These are phyloP conservation scores for Drosophila helvetica DNA, from an alignment of 2,888 invertebrate genomes.

Conservation along the genomic window DNA sequence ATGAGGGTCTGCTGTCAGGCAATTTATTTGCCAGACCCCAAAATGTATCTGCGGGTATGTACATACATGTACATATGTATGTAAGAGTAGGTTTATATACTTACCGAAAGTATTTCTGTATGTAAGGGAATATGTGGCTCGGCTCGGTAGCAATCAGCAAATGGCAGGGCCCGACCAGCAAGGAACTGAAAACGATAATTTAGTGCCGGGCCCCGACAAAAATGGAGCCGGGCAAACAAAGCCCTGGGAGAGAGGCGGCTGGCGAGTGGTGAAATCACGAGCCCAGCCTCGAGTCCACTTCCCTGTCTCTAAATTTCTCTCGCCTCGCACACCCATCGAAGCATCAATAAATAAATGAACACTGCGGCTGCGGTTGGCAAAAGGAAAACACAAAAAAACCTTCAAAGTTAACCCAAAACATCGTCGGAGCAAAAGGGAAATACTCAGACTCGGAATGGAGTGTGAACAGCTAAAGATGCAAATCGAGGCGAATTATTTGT, in stretches of 20 bases:
- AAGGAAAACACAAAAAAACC: constrained; percentile 4
- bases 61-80: neutral
- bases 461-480: constrained; percentile 34
- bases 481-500: constrained; percentile 23
- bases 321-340: constrained; percentile 20
- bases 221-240: neutral
- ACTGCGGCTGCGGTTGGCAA: constrained; percentile 27
- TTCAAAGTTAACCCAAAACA: constrained; percentile 11
- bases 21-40: constrained; percentile 24
- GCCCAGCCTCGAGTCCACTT: constrained; percentile 22
- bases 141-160: constrained; percentile 65
- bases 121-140: constrained; percentile 28
- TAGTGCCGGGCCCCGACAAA: constrained; percentile 16
- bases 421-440: constrained; percentile 4
- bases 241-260: neutral
- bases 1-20: constrained; percentile 34
- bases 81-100: neutral
- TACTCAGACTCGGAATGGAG: constrained; percentile 23
- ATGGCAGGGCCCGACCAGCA: constrained; percentile 49
- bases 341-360: constrained; percentile 39
- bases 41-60: neutral
- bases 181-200: constrained; percentile 44
- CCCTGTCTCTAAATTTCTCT: neutral
- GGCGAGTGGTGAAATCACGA: constrained; percentile 13
- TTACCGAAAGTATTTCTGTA: neutral